A percentile compares a stretch with the other conserved stretches of the same genome.
Evolutionary conservation across 2,888 invertebrate species (phyloP).

Genomic region (Heliconius sara): DNA sequence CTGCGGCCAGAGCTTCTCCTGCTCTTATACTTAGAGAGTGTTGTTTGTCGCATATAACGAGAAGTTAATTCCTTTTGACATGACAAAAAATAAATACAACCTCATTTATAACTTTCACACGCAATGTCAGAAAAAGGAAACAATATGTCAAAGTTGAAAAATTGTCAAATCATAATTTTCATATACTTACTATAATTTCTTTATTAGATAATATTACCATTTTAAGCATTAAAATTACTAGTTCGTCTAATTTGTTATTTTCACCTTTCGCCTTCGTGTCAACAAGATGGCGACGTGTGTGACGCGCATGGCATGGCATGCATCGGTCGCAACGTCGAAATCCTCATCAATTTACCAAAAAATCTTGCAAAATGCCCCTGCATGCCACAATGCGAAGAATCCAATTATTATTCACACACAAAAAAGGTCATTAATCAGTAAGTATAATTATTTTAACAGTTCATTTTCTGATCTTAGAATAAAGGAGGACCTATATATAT

Average conservation of each 20-base stretch:
- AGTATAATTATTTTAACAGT: slow-evolving; percentile 42
- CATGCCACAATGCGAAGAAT: slow-evolving; percentile 78
- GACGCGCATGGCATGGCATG: slow-evolving; percentile 82
- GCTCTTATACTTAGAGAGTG: too few species aligned
- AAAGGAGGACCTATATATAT: too few species aligned
- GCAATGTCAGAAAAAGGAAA: not conserved
- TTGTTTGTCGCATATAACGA: too few species aligned
- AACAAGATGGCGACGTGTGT: slow-evolving; percentile 78
- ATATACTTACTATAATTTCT: not conserved
- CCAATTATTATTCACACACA: slow-evolving; percentile 80
- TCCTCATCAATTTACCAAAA: slow-evolving; percentile 79
- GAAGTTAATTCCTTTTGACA: not conserved
- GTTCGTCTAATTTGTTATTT: slow-evolving; percentile 20
- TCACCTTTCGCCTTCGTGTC: slow-evolving; percentile 25
- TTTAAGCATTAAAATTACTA: not conserved
- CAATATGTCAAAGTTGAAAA: slow-evolving; percentile 11
- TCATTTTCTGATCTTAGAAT: not conserved
- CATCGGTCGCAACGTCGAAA: slow-evolving; percentile 79
- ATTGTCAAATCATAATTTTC: not conserved
- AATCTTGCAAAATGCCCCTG: slow-evolving; percentile 80
- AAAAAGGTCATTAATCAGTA: slow-evolving; percentile 79
- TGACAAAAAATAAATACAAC: not conserved
- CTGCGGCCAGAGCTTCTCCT: too few species aligned
- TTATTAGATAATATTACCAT: not conserved
- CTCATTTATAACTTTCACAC: not conserved